Evolutionary conservation across 2,113 vertebrate species (phyloP).

Genomic region (Protobothrops flavoviridis): DNA sequence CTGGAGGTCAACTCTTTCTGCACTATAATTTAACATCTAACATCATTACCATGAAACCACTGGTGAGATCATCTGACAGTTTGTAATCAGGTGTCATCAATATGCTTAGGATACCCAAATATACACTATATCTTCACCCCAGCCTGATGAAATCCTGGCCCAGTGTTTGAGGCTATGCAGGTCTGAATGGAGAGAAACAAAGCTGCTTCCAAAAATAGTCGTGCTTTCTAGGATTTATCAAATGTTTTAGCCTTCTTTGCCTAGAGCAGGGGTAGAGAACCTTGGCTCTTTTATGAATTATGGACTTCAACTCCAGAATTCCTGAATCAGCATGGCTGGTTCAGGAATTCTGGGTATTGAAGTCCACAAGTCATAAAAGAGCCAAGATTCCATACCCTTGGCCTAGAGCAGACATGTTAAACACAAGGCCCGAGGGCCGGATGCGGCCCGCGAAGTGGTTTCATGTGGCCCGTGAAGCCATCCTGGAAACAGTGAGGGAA

Average conservation of each 20-base stretch:
- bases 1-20: background rate
- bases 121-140: background rate
- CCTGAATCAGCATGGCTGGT: too few relatives aligned
- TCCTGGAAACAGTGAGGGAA: too few relatives aligned
- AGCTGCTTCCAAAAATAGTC: background rate
- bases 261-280: background rate
- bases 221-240: background rate
- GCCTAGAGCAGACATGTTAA: background rate
- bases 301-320: too few relatives aligned
- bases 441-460: too few relatives aligned
- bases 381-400: too few relatives aligned
- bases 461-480: too few relatives aligned
- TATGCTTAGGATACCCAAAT: background rate
- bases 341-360: too few relatives aligned
- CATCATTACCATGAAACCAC: background rate
- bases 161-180: background rate
- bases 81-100: background rate
- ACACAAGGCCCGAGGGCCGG: too few relatives aligned
- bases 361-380: too few relatives aligned
- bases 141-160: background rate
- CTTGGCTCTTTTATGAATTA: too few relatives aligned
- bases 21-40: background rate
- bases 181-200: background rate
- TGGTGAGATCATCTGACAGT: background rate
- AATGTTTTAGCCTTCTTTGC: background rate